Percentiles rank a stretch among this genome's conserved stretches.
Evolutionary conservation across 2,888 invertebrate genomes (phyloP).

Genomic region (Digitonthophagus gazella): DNA sequence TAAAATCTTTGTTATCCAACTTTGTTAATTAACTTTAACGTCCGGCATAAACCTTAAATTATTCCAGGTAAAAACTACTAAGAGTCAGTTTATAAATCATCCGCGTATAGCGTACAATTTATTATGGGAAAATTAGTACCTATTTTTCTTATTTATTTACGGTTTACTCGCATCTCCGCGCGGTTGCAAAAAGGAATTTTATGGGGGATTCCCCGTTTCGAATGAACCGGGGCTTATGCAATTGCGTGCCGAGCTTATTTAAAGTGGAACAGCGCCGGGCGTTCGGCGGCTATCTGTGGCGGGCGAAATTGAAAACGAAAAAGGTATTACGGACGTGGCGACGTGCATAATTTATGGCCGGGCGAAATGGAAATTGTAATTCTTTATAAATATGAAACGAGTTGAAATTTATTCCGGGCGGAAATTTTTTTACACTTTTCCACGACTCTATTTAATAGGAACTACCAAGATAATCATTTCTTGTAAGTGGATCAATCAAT

Average conservation of each 20-base stretch:
- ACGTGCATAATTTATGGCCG: constrained; percentile 24
- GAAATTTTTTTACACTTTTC: constrained; percentile 12
- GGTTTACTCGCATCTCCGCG: constrained; percentile 19
- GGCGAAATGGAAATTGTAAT: constrained; percentile 24
- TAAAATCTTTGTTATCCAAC: not conserved
- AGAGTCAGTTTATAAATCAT: not conserved
- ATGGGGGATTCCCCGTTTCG: constrained; percentile 23
- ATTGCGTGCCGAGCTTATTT: constrained; percentile 27
- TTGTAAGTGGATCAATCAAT: not conserved
- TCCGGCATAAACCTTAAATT: not conserved
- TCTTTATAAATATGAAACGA: constrained; percentile 25
- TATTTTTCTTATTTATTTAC: not conserved
- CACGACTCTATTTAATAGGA: not conserved
- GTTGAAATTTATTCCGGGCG: constrained; percentile 19
- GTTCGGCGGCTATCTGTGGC: constrained; percentile 29
- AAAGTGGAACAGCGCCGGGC: constrained; percentile 27
- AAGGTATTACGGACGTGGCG: constrained; percentile 25
- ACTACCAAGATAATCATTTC: not conserved
- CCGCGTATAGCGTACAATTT: not conserved
- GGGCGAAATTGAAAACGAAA: constrained; percentile 30
- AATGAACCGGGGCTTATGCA: constrained; percentile 24
- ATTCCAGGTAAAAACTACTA: not conserved
- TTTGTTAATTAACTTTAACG: not conserved
- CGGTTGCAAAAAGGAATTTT: constrained; percentile 18
- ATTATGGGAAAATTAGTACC: not conserved